phyloP scores from a whole-genome alignment of 2,113 vertebrate species.

The Dromas ardeola region DNA sequence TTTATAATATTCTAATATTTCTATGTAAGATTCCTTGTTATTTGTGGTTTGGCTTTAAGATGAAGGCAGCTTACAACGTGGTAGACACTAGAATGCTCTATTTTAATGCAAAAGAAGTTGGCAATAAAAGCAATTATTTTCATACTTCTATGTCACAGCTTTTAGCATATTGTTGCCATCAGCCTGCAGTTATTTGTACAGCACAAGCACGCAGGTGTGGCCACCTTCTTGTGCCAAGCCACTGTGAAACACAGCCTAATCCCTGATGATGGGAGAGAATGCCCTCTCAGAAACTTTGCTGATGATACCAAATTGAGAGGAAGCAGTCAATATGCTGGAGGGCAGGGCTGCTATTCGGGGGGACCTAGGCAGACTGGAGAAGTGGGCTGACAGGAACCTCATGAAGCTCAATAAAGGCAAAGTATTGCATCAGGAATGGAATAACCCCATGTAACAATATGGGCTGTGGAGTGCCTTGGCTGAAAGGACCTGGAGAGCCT shows the following conservation, averaged over 20 bases:
- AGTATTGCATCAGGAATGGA: neutral
- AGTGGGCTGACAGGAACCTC: neutral
- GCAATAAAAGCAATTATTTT: neutral
- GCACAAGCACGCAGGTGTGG: neutral
- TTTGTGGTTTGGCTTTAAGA: neutral
- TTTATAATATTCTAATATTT: neutral
- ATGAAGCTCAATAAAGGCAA: neutral
- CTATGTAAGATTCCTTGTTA: neutral
- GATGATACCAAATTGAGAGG: neutral
- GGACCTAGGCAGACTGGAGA: neutral
- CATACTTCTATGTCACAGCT: neutral
- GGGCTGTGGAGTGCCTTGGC: neutral
- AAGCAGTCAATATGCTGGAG: neutral
- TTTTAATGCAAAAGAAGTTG: neutral
- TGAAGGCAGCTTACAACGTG: neutral
- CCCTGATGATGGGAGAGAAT: accelerated
- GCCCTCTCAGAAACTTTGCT: neutral
- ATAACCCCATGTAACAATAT: neutral
- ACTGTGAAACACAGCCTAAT: neutral
- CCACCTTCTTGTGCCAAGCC: neutral
- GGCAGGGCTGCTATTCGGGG: neutral
- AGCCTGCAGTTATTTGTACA: neutral
- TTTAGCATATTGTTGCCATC: neutral
- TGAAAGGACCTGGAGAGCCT: neutral
- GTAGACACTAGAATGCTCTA: neutral